These are phyloP conservation scores for Himantopus leucocephalus DNA, from an alignment of 2,113 vertebrate species.

Conservation along the genomic window DNA sequence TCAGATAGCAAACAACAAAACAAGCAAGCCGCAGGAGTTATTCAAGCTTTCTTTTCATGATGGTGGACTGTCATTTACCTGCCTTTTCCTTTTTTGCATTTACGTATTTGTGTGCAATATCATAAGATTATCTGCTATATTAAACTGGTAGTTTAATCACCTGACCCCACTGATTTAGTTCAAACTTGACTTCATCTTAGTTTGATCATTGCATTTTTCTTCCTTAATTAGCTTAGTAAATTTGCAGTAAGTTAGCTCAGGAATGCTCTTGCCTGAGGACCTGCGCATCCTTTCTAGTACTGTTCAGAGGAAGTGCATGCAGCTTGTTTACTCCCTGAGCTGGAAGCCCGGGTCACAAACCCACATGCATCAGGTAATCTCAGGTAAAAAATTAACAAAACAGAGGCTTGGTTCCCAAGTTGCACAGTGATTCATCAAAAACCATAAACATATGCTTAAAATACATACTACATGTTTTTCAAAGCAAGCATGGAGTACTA, in stretches of 20 bases:
- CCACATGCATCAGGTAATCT: not conserved
- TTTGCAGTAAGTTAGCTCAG: not conserved
- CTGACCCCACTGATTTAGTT: not conserved
- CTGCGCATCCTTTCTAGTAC: not conserved
- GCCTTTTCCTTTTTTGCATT: not conserved
- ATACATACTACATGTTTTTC: not conserved
- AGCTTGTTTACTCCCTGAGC: not conserved
- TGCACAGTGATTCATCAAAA: not conserved
- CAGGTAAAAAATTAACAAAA: constrained; percentile 23
- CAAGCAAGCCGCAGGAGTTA: not conserved
- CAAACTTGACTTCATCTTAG: not conserved
- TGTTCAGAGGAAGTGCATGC: not conserved
- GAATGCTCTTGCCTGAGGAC: constrained; percentile 25
- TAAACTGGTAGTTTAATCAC: not conserved
- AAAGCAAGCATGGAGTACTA: not conserved
- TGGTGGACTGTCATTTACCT: not conserved
- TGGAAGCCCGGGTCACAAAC: not conserved
- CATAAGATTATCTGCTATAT: not conserved
- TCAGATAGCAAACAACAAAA: not conserved
- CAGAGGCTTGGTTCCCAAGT: not conserved
- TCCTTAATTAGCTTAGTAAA: not conserved
- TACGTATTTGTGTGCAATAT: not conserved
- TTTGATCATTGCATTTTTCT: not conserved
- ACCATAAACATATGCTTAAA: not conserved
- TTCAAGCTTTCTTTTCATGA: not conserved